Evolutionary conservation across 2,113 vertebrate species (phyloP), one percentile per base, ranked within the genome.

Genomic region (Phylloscopus trochiloides): DNA sequence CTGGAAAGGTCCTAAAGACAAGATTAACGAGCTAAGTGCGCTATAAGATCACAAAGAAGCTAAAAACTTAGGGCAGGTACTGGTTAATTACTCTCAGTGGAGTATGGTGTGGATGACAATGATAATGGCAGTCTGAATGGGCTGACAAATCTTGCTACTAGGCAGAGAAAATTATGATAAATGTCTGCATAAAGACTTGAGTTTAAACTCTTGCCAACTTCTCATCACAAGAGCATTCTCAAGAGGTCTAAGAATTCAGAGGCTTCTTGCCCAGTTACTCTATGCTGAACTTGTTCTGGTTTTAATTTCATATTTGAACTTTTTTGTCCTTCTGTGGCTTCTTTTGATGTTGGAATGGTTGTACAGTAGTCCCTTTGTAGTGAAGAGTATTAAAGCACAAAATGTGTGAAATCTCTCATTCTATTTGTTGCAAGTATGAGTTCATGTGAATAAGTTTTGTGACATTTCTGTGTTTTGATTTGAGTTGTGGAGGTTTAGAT

Each of bases 91-190:
- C 72, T 18, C 40, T 80, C 68, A 24, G 28, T 16, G 40, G 75
- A 86, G 24, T 77, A 36, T 2, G 12, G 11, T 40, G 24, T 52
- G 61, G 76, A 47, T 81, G 72, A 36, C 72, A 84, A 71, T 31
- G 51, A 43, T 83, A 76, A 80, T 28, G 55, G 28, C 26, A 80
- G 36, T 38, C 51, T 90, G 88, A 94, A 74, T 3, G 3, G 68
- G 47, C 68, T 91, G 72, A 79, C n/a, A 89, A 63, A 22, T n/a
- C 42, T 81, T 86, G 31, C 65, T 81, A 8, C 18, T 59, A 81
- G 80, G n/a, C 52, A 87, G 74, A 87, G 57, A 89, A 94, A 89
- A 86, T 66, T 2, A 89, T 89, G 80, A 94, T 77, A 81, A 74
- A 92, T 26, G 16, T 70, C 45, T 81, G 9, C 19, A 45, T 61